Conservation (phyloP, 2,888 invertebrate species). For the Sesamia inferens region DNA sequence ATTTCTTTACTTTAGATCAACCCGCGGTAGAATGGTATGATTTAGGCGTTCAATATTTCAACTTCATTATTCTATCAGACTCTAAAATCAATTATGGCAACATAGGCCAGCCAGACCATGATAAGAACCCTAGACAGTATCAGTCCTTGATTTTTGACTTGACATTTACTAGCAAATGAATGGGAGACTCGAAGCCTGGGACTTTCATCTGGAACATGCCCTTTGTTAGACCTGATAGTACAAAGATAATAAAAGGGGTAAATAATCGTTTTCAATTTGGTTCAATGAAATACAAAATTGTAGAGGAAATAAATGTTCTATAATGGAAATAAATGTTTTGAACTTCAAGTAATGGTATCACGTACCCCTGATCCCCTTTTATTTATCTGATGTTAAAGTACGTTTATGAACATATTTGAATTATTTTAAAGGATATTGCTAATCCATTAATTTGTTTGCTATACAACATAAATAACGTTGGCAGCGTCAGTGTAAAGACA, state of each 20-base stretch:
- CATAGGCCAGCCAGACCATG: slow-evolving; percentile 1
- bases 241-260: slow-evolving; percentile 26
- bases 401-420: neutral
- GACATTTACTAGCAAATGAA: slow-evolving; percentile 39
- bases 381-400: neutral
- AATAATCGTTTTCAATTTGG: slow-evolving; percentile 33
- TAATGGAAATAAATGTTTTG: neutral
- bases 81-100: slow-evolving; percentile 24
- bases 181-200: slow-evolving; percentile 4
- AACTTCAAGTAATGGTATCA: neutral
- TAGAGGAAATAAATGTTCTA: neutral
- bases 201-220: slow-evolving; percentile 28
- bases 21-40: neutral
- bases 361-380: neutral
- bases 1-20: too few relatives aligned
- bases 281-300: slow-evolving; percentile 6
- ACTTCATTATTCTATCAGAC: slow-evolving; percentile 1
- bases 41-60: neutral
- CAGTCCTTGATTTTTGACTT: slow-evolving; percentile 46
- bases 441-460: too few relatives aligned
- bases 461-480: too few relatives aligned
- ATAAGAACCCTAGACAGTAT: slow-evolving; percentile 39
- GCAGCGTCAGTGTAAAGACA: too few relatives aligned
- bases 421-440: too few relatives aligned
- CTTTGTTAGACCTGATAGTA: slow-evolving; percentile 34